phyloP scores from a whole-genome alignment of 1,140 invertebrate species.

The Anadara kagoshimensis region DNA sequence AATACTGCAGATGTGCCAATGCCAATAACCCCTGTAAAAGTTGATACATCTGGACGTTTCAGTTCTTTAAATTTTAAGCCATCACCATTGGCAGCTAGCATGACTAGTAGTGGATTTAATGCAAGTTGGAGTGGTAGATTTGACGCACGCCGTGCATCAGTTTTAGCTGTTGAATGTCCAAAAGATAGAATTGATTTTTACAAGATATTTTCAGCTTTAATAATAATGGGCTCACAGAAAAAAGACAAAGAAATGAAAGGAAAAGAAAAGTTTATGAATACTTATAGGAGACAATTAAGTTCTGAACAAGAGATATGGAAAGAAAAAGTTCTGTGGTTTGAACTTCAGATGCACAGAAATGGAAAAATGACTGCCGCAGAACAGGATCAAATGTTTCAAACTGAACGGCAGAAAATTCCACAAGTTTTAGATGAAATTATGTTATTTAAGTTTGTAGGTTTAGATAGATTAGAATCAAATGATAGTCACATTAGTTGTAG shows the following conservation, averaged over 20 bases:
- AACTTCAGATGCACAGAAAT: conserved; percentile 88
- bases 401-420: conserved; percentile 82
- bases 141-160: conserved; percentile 35
- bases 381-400: conserved; percentile 85
- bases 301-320: conserved; percentile 90
- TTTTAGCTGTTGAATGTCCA: conserved; percentile 67
- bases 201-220: conserved; percentile 82
- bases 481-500: conserved; percentile 17
- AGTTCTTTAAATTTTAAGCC: conserved; percentile 23
- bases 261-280: conserved; percentile 61
- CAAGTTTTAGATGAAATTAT: conserved; percentile 84
- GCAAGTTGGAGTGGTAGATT: conserved; percentile 2
- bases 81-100: conserved; percentile 12
- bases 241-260: conserved; percentile 76
- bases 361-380: conserved; percentile 80
- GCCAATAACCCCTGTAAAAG: conserved; percentile 41
- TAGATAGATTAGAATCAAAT: conserved; percentile 11
- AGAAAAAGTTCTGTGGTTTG: conserved; percentile 91
- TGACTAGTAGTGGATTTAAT: conserved; percentile 8
- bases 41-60: conserved; percentile 47
- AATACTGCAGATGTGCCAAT: conserved; percentile 46
- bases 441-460: conserved; percentile 80
- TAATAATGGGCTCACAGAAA: conserved; percentile 82
- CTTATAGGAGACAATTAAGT: conserved; percentile 79
- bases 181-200: conserved; percentile 79